Base-by-base conservation (phyloP, 2,888 invertebrate genomes). In the Vannuccia rotundouncinata region DNA sequence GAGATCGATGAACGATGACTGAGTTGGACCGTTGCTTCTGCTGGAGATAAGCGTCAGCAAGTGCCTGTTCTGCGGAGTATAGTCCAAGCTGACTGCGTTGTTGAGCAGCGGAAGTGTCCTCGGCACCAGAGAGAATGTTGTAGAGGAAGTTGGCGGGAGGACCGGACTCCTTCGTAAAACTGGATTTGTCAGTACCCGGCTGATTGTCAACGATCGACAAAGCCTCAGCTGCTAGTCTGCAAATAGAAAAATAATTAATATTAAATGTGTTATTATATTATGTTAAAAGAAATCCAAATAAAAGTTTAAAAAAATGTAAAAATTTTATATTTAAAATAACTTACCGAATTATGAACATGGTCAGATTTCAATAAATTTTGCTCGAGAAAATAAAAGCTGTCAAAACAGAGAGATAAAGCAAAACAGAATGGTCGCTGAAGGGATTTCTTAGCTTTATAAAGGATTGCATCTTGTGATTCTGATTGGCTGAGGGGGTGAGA, bases 331-430 rank as follows among this genome's bases (percentile, higher is more conserved):
- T 45, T 45, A 45, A 13, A 17, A 66, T n/a, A 2, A 66, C 66
- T 66, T 22, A 66, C 66, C 66, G 66, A 66, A 66, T 66, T 5
- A 66, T 66, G 25, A 66, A 66, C 66, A 66, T 66, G 45, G 45
- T 45, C n/a, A n/a, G n/a, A n/a, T n/a, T n/a, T n/a, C n/a, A n/a
- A n/a, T n/a, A n/a, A n/a, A n/a, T n/a, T n/a, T n/a, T n/a, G n/a
- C n/a, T n/a, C n/a, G n/a, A n/a, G n/a, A n/a, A n/a, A n/a, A n/a
- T n/a, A n/a, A n/a, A n/a, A n/a, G n/a, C n/a, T n/a, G n/a, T n/a
- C n/a, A n/a, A n/a, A n/a, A n/a, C n/a, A n/a, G n/a, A n/a, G n/a
- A n/a, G n/a, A n/a, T n/a, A n/a, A n/a, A n/a, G n/a, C n/a, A n/a
- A n/a, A n/a, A n/a, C n/a, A n/a, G n/a, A n/a, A n/a, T n/a, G n/a